A percentile compares a stretch with the other conserved stretches of the same genome.
Conservation (phyloP, 1,140 invertebrate genomes). For the Pollicipes pollicipes region DNA sequence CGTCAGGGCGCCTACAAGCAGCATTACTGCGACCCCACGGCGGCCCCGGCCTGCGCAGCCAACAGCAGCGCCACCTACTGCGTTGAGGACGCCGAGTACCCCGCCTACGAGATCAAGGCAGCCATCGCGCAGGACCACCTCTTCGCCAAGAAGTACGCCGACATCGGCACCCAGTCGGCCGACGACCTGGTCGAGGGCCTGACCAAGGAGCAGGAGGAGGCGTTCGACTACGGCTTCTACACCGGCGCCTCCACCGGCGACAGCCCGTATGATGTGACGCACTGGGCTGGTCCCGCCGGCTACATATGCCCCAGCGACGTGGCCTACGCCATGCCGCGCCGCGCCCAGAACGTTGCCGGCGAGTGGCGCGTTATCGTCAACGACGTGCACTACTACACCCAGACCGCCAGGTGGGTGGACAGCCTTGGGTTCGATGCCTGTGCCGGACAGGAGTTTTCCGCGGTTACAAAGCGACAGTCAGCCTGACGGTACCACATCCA, state of each 20-base stretch:
- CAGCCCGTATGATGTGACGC: conserved; percentile 17
- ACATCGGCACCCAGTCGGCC: conserved; percentile 20
- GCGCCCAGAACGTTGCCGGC: conserved; percentile 23
- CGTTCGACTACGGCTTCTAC: conserved; percentile 20
- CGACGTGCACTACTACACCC: conserved; percentile 20
- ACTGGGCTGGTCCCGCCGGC: conserved; percentile 22
- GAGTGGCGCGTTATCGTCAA: conserved; percentile 23
- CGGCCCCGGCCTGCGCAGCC: conserved; percentile 17
- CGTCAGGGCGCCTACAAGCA: too few relatives aligned
- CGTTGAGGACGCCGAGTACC: conserved; percentile 19
- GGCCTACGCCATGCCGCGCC: conserved; percentile 22
- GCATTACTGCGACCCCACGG: too few relatives aligned
- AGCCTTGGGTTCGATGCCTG: too few relatives aligned
- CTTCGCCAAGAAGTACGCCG: conserved; percentile 20
- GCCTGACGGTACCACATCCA: too few relatives aligned
- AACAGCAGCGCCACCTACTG: conserved; percentile 17
- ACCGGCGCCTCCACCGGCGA: conserved; percentile 18
- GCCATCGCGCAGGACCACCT: conserved; percentile 18
- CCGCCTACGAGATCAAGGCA: conserved; percentile 19
- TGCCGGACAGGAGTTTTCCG: too few relatives aligned
- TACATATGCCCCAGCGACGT: conserved; percentile 27
- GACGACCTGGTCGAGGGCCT: conserved; percentile 20
- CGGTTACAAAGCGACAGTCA: too few relatives aligned
- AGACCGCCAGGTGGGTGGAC: too few relatives aligned
- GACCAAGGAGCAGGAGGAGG: conserved; percentile 18